A percentile compares a stretch with the other conserved stretches of the same genome.
Conservation (phyloP, 2,888 invertebrate genomes). For the Hyles lineata region DNA sequence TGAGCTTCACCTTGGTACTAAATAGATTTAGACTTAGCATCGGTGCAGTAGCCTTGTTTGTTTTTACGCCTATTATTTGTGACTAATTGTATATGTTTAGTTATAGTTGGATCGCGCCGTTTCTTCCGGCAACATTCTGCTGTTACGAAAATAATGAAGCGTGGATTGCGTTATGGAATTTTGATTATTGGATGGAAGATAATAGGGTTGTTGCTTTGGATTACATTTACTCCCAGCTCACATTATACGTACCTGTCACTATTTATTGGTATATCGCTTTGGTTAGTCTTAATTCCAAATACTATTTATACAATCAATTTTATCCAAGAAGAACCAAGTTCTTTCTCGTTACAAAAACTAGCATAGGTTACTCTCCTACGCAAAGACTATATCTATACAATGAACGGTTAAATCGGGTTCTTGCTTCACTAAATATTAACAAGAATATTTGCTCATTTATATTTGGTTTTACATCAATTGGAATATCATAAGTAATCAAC, state of each 20-base stretch:
- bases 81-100: conserved; percentile 37
- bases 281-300: no score
- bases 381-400: no score
- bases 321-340: no score
- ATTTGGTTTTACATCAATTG: background rate
- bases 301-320: no score
- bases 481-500: background rate
- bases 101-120: background rate
- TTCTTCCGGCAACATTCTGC: conserved; percentile 7
- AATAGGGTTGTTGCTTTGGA: no score
- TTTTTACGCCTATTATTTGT: conserved; percentile 41
- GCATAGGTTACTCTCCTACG: no score
- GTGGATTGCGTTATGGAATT: background rate
- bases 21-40: conserved; percentile 21
- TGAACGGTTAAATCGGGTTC: no score
- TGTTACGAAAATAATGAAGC: background rate
- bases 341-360: no score
- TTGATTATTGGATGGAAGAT: background rate
- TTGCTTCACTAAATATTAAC: no score
- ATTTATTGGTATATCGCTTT: no score
- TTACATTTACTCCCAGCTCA: no score
- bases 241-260: no score
- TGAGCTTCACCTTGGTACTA: conserved; percentile 18
- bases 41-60: conserved; percentile 31
- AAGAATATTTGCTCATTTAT: background rate